Base-by-base conservation (phyloP, 1,140 invertebrate species). In the Grapholita molesta region DNA sequence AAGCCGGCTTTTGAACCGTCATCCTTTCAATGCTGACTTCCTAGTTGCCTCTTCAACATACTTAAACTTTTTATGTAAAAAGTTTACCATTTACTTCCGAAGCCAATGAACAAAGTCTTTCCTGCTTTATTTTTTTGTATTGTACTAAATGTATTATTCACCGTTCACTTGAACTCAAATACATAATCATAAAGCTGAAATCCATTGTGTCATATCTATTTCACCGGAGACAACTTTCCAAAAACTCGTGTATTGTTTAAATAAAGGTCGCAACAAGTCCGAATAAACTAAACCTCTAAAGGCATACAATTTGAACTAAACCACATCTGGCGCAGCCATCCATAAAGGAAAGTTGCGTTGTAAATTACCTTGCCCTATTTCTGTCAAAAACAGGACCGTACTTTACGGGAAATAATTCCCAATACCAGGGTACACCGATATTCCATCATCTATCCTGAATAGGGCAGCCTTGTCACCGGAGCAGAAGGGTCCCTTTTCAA, bases 371-470 rank as follows among this genome's bases (percentile, higher is more conserved):
- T 70, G 70, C 53, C 72, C 77, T 70, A 76, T 72, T 76, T 77
- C 75, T 74, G 79, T 79, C 78, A 68, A 76, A 76, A 76, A 76
- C 78, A 82, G 74, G 48, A 23, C 30, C 64, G 65, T 64, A 64
- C 55, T 61, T 61, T 61, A 61, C 55, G 66, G 61, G 71, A 67
- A 73, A 78, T 74, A 74, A 77, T 76, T 76, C 77, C 76, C 74
- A 66, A 82, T 78, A 75, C 69, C 67, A 66, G 35, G 64, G 70
- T 75, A 78, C 78, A 76, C 42, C 71, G 73, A 76, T 80, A 82
- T 78, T 80, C 78, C 78, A 82, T 80, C 80, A 82, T 82, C 72
- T 75, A 61, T 55, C 66, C 61, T 71, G 75, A 79, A 79, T 77
- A 71, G 71, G 65, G 42, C 67, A 35, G 55, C 72, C 64, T 75